phyloP scores from a whole-genome alignment of 2,888 invertebrate species.

The Drosophila cognata region DNA sequence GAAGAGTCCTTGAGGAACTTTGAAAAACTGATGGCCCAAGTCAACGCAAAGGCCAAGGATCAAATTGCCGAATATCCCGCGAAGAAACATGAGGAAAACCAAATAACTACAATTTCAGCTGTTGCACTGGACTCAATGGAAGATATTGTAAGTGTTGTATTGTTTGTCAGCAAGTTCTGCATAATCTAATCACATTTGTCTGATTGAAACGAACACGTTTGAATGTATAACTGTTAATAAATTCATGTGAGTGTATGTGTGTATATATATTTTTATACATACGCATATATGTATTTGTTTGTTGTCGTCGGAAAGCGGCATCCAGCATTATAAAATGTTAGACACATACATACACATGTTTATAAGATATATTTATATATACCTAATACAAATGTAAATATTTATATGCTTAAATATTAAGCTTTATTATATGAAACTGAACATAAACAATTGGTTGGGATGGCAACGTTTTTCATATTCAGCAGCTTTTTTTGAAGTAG shows the following conservation, averaged over 20 bases:
- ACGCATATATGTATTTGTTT: constrained; percentile 2
- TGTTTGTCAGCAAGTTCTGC: constrained; percentile 24
- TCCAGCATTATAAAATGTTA: constrained; percentile 9
- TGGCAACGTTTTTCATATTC: background rate
- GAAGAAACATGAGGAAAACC: background rate
- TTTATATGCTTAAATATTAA: background rate
- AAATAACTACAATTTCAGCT: constrained; percentile 10
- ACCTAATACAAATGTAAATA: background rate
- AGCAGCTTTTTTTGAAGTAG: constrained; percentile 27
- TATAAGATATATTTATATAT: constrained; percentile 14
- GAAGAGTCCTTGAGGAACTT: constrained; percentile 70
- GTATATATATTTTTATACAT: constrained; percentile 18
- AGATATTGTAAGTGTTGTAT: constrained; percentile 62
- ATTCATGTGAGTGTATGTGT: background rate
- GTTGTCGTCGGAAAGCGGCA: constrained; percentile 27
- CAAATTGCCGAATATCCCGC: background rate
- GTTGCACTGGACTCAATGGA: constrained; percentile 27
- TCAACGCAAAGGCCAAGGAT: constrained; percentile 7
- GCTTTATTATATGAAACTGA: constrained; percentile 3
- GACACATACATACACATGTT: background rate
- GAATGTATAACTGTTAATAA: constrained; percentile 32
- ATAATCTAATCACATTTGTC: constrained; percentile 46
- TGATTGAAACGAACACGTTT: constrained; percentile 30
- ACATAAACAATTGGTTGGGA: constrained; percentile 6
- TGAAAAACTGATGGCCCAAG: constrained; percentile 52